Base-by-base conservation (phyloP, 2,113 vertebrate genomes). In the Phyllostomus discolor region DNA sequence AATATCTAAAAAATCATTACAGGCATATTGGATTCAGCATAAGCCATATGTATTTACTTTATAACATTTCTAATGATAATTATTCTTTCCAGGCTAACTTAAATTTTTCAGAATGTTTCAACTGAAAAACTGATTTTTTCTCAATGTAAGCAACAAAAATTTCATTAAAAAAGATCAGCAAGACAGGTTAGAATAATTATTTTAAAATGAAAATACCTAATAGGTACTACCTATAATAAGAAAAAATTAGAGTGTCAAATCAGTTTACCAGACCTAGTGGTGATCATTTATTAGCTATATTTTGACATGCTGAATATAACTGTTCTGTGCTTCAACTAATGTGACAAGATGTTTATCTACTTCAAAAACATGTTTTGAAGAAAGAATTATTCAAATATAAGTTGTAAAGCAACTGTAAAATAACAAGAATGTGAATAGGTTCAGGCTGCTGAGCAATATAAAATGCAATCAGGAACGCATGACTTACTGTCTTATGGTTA, bases 341-440 rank as follows among this genome's bases (percentile, higher is more conserved):
- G 28, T 86, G 48, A 93, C 35, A 48, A 93, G 35, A 81, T 59
- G 35, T 72, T 87, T 90, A 67, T 43, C 28, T 43, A 79, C 35
- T 85, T 95, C 41, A 92, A 10, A 91, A 72, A 84, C 43, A 41
- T 79, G 26, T 80, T 87, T 85, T 87, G 38, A 88, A 81, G 72
- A 59, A 85, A 48, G 73, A 52, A 64, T 59, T 46, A 91, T 85
- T 95, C 90, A 93, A 91, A 82, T 41, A 38, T 62, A 88, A 76
- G 35, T 43, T 89, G 28, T 62, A 94, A 93, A 91, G 85, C 88
- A 81, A 66, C 38, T 72, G 14, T 78, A 84, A 95, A 95, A 90
- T 95, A 88, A 76, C 35, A 81, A 54, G 41, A 48, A 91, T 73
- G 91, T n/a, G 54, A 88, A 81, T 48, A 91, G 22, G 15, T 76